Evolutionary conservation across 2,113 vertebrate species (phyloP).

Genomic region (Paraplagusia blochii): DNA sequence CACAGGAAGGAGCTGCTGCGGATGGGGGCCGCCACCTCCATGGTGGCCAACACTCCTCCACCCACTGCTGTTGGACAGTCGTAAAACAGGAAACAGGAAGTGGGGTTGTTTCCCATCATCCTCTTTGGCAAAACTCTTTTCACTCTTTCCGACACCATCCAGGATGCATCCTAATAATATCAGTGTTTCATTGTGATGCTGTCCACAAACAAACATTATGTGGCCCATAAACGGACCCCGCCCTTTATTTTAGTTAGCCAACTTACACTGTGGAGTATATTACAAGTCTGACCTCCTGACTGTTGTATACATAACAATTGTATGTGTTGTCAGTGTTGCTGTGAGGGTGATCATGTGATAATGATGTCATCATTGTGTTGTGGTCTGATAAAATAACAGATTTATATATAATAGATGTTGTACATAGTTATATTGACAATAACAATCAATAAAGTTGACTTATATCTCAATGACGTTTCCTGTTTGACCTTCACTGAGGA

Average conservation of each 20-base stretch:
- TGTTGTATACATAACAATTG: too few species aligned
- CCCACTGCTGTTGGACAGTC: conserved; percentile 73
- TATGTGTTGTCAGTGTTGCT: too few species aligned
- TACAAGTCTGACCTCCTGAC: too few species aligned
- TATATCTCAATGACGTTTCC: conserved; percentile 18
- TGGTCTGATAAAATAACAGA: conserved; percentile 8
- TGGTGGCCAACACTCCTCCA: conserved; percentile 21
- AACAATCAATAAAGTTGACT: conserved; percentile 34
- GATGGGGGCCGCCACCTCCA: conserved; percentile 56
- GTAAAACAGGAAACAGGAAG: conserved; percentile 26
- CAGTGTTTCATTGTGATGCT: too few species aligned
- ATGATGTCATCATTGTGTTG: conserved; percentile 22
- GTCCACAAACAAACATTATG: too few species aligned
- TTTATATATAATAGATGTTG: conserved; percentile 52
- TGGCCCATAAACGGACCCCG: too few species aligned
- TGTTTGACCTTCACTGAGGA: neutral
- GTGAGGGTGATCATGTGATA: neutral
- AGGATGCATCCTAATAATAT: too few species aligned
- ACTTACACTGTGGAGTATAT: too few species aligned
- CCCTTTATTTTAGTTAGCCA: too few species aligned
- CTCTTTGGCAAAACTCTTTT: neutral
- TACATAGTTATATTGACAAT: conserved; percentile 32
- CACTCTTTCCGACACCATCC: too few species aligned
- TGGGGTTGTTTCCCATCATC: conserved; percentile 10
- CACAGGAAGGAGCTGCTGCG: conserved; percentile 94